phyloP scores from a whole-genome alignment of 2,888 invertebrate genomes.

The Auanema sp. region DNA sequence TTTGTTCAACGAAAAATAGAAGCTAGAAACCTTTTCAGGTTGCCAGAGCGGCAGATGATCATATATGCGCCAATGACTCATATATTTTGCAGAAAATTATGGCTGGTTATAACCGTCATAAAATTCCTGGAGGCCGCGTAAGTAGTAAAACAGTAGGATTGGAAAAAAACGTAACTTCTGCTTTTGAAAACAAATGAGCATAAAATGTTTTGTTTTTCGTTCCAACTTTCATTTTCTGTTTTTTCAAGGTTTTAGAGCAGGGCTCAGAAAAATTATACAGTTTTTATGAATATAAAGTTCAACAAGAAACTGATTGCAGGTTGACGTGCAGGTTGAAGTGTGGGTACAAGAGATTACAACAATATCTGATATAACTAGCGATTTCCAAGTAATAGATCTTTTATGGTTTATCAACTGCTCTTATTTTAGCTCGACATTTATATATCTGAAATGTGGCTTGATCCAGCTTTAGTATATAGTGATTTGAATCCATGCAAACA shows the following conservation, averaged over 20 bases:
- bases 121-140: constrained; percentile 61
- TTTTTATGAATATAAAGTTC: too few relatives aligned
- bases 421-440: constrained; percentile 63
- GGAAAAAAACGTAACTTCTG: neutral
- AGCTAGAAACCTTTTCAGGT: neutral
- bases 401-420: neutral
- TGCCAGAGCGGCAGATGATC: constrained; percentile 21
- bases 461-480: constrained; percentile 58
- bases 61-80: constrained; percentile 58
- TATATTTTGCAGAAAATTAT: constrained; percentile 51
- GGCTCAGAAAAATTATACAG: neutral
- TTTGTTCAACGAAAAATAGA: too few relatives aligned
- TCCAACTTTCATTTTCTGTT: neutral
- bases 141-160: neutral
- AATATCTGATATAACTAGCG: constrained; percentile 61
- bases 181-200: too few relatives aligned
- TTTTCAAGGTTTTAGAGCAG: too few relatives aligned
- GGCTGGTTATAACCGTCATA: constrained; percentile 58
- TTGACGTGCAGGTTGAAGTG: constrained; percentile 58
- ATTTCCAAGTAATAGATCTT: constrained; percentile 50
- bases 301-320: constrained; percentile 26
- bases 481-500: constrained; percentile 62
- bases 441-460: constrained; percentile 64
- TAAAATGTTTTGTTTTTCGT: too few relatives aligned
- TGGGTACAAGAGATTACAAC: constrained; percentile 64